Base-by-base conservation (phyloP, 2,888 invertebrate species). In the Phyllotreta cruciferae region DNA sequence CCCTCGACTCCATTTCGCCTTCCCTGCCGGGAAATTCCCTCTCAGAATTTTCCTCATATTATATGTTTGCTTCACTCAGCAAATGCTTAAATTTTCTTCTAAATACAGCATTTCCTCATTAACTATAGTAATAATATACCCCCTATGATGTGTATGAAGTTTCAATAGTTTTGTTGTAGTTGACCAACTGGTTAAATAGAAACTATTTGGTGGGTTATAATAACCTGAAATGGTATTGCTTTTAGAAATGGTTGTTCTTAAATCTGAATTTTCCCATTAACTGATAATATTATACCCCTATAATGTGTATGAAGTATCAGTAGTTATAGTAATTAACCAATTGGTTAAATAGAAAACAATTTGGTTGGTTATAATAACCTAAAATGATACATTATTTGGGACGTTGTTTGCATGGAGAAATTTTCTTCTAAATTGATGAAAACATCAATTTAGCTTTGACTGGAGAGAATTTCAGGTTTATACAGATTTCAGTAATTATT, bases 361-460 rank as follows among this genome's bases (percentile, higher is more conserved):
- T 55, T 41, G 2, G 9, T 42, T 36, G 35, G n/a, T n/a, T n/a
- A n/a, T n/a, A n/a, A n/a, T n/a, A n/a, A n/a, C n/a, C n/a, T n/a
- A n/a, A n/a, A n/a, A n/a, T n/a, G n/a, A n/a, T n/a, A n/a, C n/a
- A n/a, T n/a, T n/a, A n/a, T n/a, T n/a, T n/a, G n/a, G n/a, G n/a
- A n/a, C n/a, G n/a, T n/a, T n/a, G n/a, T n/a, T n/a, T n/a, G n/a
- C n/a, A n/a, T n/a, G n/a, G n/a, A n/a, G n/a, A n/a, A n/a, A n/a
- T n/a, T n/a, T n/a, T n/a, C n/a, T n/a, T n/a, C n/a, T n/a, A n/a
- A n/a, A n/a, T n/a, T n/a, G n/a, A n/a, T n/a, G n/a, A n/a, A 52
- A 58, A 58, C 35, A 52, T 58, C 50, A 41, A 58, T 58, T 52
- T 52, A 52, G 41, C 58, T 58, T 58, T 38, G 50, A 13, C 42